phyloP scores from a whole-genome alignment of 2,113 vertebrate species.

The Lampris incognitus region DNA sequence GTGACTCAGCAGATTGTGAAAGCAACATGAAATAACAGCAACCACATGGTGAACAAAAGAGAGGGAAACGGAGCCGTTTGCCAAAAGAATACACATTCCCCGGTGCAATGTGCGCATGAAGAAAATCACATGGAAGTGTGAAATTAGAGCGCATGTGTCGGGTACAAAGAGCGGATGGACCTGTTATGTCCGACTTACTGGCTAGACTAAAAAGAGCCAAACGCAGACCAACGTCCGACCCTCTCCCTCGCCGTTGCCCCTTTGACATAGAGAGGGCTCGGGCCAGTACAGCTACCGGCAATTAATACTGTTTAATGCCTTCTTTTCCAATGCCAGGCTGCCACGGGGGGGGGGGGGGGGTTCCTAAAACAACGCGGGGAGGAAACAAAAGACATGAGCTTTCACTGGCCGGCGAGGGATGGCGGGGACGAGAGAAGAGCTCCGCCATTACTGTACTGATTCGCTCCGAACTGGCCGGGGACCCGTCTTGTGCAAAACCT shows the following conservation, averaged over 20 bases:
- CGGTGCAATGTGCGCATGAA: too few relatives aligned
- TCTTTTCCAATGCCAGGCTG: conserved; percentile 41
- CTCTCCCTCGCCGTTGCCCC: neutral
- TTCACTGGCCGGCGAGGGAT: conserved; percentile 30
- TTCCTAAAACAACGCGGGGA: conserved; percentile 32
- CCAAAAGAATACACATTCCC: too few relatives aligned
- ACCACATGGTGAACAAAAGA: too few relatives aligned
- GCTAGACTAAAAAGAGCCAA: conserved; percentile 4
- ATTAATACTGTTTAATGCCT: conserved; percentile 61
- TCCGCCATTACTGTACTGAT: conserved; percentile 29
- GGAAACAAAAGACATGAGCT: conserved; percentile 5
- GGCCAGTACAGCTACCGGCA: conserved; percentile 43
- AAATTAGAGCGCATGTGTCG: too few relatives aligned
- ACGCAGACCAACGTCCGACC: conserved; percentile 28
- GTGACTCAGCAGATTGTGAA: too few relatives aligned
- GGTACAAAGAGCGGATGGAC: too few relatives aligned
- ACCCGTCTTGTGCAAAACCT: conserved; percentile 6
- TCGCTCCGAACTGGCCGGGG: conserved; percentile 1
- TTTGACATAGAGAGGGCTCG: conserved; percentile 51
- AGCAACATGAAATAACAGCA: too few relatives aligned
- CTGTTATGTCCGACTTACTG: too few relatives aligned
- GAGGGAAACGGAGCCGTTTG: too few relatives aligned
- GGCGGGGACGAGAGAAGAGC: conserved; percentile 38
- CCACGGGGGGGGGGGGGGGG: conserved; percentile 33
- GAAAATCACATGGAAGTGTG: too few relatives aligned